These are phyloP conservation scores for Hyalella azteca DNA, from an alignment of 2,888 invertebrate species.

Conservation along the genomic window DNA sequence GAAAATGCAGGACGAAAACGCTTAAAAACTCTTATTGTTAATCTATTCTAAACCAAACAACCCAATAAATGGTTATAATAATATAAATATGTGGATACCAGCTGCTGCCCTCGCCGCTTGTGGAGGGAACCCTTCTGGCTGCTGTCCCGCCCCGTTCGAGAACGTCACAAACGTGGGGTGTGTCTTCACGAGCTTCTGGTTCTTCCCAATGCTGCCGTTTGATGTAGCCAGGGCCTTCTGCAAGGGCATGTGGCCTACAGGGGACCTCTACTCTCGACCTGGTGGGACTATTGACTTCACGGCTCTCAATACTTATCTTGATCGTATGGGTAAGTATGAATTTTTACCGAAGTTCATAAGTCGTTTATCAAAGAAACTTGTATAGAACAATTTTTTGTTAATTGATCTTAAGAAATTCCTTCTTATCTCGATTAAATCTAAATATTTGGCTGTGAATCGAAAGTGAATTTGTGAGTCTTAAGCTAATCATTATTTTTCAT, in stretches of 20 bases:
- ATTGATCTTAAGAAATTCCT: no score
- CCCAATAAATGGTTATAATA: background rate
- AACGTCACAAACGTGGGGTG: background rate
- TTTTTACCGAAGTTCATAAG: no score
- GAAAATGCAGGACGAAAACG: background rate
- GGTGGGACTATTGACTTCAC: no score
- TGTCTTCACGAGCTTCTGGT: slow-evolving; percentile 1
- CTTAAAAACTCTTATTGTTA: background rate
- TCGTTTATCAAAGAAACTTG: no score
- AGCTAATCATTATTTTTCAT: no score
- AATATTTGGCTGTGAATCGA: no score
- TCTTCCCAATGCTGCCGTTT: background rate
- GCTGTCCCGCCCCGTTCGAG: background rate
- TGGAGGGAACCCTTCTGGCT: background rate
- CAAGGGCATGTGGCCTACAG: background rate
- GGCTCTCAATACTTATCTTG: no score
- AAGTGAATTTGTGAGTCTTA: no score
- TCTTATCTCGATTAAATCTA: no score
- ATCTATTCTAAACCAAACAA: background rate
- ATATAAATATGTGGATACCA: background rate
- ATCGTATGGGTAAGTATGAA: no score
- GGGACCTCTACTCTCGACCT: background rate
- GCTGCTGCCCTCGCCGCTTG: background rate
- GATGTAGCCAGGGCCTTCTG: background rate
- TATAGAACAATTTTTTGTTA: no score